phyloP scores from a whole-genome alignment of 2,888 invertebrate species.

The Caenorhabditis sp. region DNA sequence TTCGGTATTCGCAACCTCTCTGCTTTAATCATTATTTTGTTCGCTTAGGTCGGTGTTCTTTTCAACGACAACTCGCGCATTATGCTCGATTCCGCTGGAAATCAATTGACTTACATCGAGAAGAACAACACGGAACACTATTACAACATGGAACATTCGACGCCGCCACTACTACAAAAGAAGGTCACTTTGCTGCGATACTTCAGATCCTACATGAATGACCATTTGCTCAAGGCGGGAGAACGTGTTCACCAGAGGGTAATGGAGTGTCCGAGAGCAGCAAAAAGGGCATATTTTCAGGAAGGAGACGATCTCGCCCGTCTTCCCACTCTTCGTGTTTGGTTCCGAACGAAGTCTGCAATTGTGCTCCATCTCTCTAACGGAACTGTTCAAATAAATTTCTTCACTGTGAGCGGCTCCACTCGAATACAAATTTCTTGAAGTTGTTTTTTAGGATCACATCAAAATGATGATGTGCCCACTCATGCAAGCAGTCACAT shows the following conservation, averaged over 20 bases:
- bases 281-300: not conserved
- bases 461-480: slow-evolving; percentile 98
- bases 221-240: slow-evolving; percentile 88
- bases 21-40: too few species aligned
- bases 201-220: slow-evolving; percentile 97
- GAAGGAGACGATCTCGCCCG: slow-evolving; percentile 92
- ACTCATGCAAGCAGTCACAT: slow-evolving; percentile 96
- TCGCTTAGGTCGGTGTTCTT: slow-evolving; percentile 90
- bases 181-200: slow-evolving; percentile 89
- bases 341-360: slow-evolving; percentile 95
- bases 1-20: too few species aligned
- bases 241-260: slow-evolving; percentile 16
- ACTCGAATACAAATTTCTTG: not conserved
- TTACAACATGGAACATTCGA: slow-evolving; percentile 84
- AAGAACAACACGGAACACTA: slow-evolving; percentile 91
- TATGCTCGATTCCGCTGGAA: slow-evolving; percentile 91
- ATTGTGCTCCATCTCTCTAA: slow-evolving; percentile 98
- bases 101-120: slow-evolving; percentile 96
- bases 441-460: slow-evolving; percentile 84
- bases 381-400: slow-evolving; percentile 84
- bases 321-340: slow-evolving; percentile 93
- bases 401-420: slow-evolving; percentile 70
- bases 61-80: slow-evolving; percentile 98
- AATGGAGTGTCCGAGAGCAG: not conserved
- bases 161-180: slow-evolving; percentile 84